A percentile compares a stretch with the other conserved stretches of the same genome.
Evolutionary conservation across 92 coral and sea anemone species (phyloP).

Genomic region (Zoanthus solanderi): DNA sequence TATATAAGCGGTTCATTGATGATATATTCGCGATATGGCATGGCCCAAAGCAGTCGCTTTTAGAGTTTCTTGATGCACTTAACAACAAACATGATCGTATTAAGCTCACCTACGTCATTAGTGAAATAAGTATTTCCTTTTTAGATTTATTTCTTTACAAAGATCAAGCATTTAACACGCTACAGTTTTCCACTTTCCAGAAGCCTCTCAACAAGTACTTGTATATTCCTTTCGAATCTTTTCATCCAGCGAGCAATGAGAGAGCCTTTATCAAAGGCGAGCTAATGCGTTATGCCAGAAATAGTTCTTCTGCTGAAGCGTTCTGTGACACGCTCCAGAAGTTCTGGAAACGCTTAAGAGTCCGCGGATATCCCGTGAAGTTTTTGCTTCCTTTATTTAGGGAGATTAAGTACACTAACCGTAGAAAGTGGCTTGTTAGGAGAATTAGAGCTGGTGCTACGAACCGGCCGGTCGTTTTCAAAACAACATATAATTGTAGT

Average conservation of each 20-base stretch:
- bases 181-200: not conserved
- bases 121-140: not conserved
- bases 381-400: not conserved
- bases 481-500: not conserved
- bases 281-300: no score
- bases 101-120: not conserved
- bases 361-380: not conserved
- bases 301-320: not conserved
- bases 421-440: not conserved
- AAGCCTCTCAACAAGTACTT: not conserved
- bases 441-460: not conserved
- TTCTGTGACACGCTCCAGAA: not conserved
- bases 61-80: not conserved
- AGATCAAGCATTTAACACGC: not conserved
- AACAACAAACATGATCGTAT: not conserved
- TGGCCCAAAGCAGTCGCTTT: not conserved
- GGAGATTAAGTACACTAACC: not conserved
- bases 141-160: not conserved
- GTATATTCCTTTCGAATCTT: no score
- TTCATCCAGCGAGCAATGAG: no score
- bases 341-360: not conserved
- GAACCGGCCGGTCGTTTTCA: not conserved
- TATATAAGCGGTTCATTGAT: conserved; percentile 34
- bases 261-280: no score
- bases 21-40: not conserved